A percentile compares a stretch with the other conserved stretches of the same genome.
Evolutionary conservation across 2,888 invertebrate species (phyloP).

Genomic region (Drosophila peninsularis): DNA sequence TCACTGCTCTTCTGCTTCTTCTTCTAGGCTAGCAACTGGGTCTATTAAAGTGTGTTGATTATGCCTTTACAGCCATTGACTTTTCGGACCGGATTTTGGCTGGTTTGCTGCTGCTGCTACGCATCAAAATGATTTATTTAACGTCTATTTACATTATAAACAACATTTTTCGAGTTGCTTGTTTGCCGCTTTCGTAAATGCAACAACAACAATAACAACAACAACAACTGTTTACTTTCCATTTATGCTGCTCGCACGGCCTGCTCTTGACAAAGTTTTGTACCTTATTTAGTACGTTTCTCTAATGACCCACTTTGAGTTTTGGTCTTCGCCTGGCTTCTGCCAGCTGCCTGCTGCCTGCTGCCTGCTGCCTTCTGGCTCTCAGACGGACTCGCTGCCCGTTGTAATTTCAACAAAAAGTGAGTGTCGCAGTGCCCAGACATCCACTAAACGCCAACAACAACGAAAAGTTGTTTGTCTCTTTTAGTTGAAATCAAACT

Average conservation of each 20-base stretch:
- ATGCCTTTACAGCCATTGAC: conserved; percentile 63
- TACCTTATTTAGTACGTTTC: conserved; percentile 81
- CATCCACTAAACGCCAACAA: conserved; percentile 53
- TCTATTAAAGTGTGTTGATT: conserved; percentile 48
- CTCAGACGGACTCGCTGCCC: conserved; percentile 27
- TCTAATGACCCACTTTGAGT: conserved; percentile 79
- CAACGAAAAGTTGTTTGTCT: conserved; percentile 73
- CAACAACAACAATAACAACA: conserved; percentile 42
- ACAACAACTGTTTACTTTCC: conserved; percentile 73
- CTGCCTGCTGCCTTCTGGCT: neutral
- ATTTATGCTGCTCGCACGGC: conserved; percentile 59
- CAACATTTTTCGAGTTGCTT: conserved; percentile 49
- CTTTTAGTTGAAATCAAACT: conserved; percentile 77
- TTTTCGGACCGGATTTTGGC: conserved; percentile 67
- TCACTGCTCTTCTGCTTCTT: neutral
- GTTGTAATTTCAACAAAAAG: conserved; percentile 69
- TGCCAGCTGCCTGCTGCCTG: conserved; percentile 13
- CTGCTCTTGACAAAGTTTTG: conserved; percentile 78
- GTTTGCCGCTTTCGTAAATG: conserved; percentile 52
- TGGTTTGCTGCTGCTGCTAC: conserved; percentile 46
- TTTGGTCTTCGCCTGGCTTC: conserved; percentile 58
- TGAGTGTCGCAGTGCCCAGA: conserved; percentile 77
- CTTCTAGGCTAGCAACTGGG: conserved; percentile 4
- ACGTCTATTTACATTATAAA: conserved; percentile 69
- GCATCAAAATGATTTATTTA: conserved; percentile 76